These are phyloP conservation scores for Eulemur mongoz DNA, from an alignment of 2,797 vertebrate species.

Conservation along the genomic window DNA sequence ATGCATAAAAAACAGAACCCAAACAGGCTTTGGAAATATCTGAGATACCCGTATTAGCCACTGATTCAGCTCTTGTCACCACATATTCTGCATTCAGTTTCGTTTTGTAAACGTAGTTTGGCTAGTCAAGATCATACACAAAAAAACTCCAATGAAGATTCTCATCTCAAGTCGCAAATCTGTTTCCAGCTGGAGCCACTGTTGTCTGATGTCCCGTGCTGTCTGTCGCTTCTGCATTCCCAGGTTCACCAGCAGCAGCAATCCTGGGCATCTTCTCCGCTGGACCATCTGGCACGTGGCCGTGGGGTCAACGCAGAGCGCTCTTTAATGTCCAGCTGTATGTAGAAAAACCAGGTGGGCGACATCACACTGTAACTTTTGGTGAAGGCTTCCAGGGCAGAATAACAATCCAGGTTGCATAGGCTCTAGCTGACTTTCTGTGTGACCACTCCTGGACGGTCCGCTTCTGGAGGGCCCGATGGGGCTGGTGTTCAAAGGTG, in stretches of 20 bases:
- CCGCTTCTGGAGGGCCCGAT: slow-evolving; percentile 91
- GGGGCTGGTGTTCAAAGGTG: slow-evolving; percentile 92
- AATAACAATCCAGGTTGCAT: slow-evolving; percentile 93
- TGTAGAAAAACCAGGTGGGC: slow-evolving; percentile 78
- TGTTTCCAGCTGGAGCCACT: slow-evolving; percentile 23
- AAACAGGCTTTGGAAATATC: neutral
- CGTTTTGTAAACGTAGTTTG: slow-evolving; percentile 11
- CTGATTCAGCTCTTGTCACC: neutral
- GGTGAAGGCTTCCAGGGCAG: slow-evolving; percentile 91
- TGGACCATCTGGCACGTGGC: slow-evolving; percentile 87
- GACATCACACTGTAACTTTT: slow-evolving; percentile 92
- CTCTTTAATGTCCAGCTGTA: slow-evolving; percentile 88
- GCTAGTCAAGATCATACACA: neutral
- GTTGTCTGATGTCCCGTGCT: neutral
- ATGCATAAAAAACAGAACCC: neutral
- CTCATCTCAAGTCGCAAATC: slow-evolving; percentile 56
- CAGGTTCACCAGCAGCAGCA: slow-evolving; percentile 87
- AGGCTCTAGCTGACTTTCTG: slow-evolving; percentile 91
- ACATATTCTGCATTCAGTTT: neutral
- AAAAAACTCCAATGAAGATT: slow-evolving; percentile 47
- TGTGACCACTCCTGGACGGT: slow-evolving; percentile 94
- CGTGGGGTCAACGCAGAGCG: slow-evolving; percentile 89
- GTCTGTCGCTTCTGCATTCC: neutral
- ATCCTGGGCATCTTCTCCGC: slow-evolving; percentile 82
- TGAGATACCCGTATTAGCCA: neutral